phyloP scores from a whole-genome alignment of 1,140 invertebrate genomes.

The Microvelia longipes region DNA sequence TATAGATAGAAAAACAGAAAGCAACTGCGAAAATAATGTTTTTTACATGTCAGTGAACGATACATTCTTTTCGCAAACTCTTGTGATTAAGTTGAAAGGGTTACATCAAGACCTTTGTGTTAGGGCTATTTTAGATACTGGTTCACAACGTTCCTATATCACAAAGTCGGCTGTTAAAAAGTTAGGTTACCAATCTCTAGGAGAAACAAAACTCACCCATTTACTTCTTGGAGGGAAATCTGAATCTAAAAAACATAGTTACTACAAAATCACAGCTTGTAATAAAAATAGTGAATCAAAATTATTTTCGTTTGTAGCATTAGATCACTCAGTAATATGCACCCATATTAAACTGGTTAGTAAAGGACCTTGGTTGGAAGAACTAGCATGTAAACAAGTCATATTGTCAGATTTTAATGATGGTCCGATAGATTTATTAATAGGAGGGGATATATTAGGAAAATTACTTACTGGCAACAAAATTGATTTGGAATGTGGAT shows the following conservation, averaged over 20 bases:
- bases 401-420: background rate
- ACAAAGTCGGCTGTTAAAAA: background rate
- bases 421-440: background rate
- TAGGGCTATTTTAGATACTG: background rate
- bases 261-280: background rate
- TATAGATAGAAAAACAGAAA: background rate
- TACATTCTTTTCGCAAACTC: background rate
- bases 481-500: background rate
- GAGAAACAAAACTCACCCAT: background rate
- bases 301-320: background rate
- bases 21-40: too few relatives aligned
- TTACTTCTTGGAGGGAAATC: background rate
- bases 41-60: too few relatives aligned
- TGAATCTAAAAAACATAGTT: background rate
- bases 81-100: background rate
- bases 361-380: background rate
- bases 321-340: background rate
- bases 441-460: background rate
- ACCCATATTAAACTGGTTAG: background rate
- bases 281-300: background rate
- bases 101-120: background rate
- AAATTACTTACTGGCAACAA: background rate
- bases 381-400: background rate
- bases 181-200: background rate
- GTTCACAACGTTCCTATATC: background rate